Percentiles rank a stretch among this genome's conserved stretches.
Conservation (phyloP, 2,797 vertebrate genomes). For the Acanthurus leucopareius region DNA sequence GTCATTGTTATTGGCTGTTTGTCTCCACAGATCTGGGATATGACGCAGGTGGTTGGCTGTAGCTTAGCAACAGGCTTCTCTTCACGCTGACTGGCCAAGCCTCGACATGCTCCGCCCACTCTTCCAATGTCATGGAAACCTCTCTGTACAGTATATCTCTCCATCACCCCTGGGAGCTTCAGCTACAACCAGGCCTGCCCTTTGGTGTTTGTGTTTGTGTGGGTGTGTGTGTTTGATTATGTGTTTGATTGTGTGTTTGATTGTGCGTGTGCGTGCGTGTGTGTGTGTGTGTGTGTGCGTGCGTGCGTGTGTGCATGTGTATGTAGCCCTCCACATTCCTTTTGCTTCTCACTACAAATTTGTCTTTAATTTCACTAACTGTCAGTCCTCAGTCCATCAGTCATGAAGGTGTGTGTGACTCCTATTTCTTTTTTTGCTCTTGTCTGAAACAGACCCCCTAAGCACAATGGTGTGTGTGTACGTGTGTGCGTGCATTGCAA, state of each 20-base stretch:
- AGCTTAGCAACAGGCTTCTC: conserved; percentile 95
- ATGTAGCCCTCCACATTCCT: conserved; percentile 16
- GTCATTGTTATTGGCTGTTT: conserved; percentile 46
- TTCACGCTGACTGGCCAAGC: conserved; percentile 86
- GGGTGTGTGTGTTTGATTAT: no score
- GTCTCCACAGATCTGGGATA: conserved; percentile 93
- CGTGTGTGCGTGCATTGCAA: conserved; percentile 45
- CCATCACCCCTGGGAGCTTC: conserved; percentile 52
- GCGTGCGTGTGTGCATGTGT: background rate
- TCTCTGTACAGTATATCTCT: conserved; percentile 58
- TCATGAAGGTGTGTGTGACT: conserved; percentile 25
- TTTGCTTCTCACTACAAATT: conserved; percentile 39
- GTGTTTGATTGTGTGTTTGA: no score
- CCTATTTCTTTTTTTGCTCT: conserved; percentile 41
- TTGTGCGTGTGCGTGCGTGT: conserved; percentile 3
- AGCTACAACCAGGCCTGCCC: conserved; percentile 52
- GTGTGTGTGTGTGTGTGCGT: background rate
- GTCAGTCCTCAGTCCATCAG: conserved; percentile 10
- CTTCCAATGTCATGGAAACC: conserved; percentile 77
- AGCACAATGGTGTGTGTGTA: conserved; percentile 71
- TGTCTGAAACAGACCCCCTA: conserved; percentile 59
- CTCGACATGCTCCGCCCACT: conserved; percentile 48
- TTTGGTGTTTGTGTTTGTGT: conserved; percentile 19
- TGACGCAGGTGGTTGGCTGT: conserved; percentile 96
- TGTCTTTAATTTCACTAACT: conserved; percentile 37